Percentiles rank a stretch among this genome's conserved stretches.
Conservation (phyloP, 2,888 invertebrate species). For the Allacma fusca region DNA sequence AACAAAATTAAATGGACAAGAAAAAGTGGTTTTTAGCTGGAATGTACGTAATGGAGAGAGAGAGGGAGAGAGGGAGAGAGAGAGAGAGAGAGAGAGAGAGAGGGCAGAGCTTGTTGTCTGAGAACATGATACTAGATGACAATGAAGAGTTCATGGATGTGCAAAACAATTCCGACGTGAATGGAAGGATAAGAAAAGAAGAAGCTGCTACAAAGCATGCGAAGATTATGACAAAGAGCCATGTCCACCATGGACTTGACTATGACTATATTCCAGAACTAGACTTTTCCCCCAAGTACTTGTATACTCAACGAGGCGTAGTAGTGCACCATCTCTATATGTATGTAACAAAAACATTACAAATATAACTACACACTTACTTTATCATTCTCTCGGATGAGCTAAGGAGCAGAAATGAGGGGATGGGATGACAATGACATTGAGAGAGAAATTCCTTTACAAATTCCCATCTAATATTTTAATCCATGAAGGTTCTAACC, state of each 20-base stretch:
- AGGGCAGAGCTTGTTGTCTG: slow-evolving; percentile 16
- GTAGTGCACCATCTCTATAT: too few species aligned
- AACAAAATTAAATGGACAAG: slow-evolving; percentile 26
- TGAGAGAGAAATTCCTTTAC: too few species aligned
- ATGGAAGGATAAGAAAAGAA: slow-evolving; percentile 20
- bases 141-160: slow-evolving; percentile 26
- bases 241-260: background rate
- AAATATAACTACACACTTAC: too few species aligned
- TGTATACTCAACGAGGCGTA: too few species aligned
- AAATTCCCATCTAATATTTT: too few species aligned
- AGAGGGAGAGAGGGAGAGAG: background rate
- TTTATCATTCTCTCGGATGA: too few species aligned
- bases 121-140: slow-evolving; percentile 2
- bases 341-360: too few species aligned
- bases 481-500: too few species aligned
- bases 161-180: slow-evolving; percentile 18
- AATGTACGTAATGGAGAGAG: background rate
- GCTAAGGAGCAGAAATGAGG: too few species aligned
- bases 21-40: slow-evolving; percentile 9
- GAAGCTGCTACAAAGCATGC: slow-evolving; percentile 3
- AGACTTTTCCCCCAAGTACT: background rate
- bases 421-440: too few species aligned
- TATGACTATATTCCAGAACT: background rate
- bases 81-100: slow-evolving; percentile 3
- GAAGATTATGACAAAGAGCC: background rate